Percentiles rank a stretch among this genome's conserved stretches.
Evolutionary conservation across 2,888 invertebrate genomes (phyloP).

Genomic region (Drosophila greeni): DNA sequence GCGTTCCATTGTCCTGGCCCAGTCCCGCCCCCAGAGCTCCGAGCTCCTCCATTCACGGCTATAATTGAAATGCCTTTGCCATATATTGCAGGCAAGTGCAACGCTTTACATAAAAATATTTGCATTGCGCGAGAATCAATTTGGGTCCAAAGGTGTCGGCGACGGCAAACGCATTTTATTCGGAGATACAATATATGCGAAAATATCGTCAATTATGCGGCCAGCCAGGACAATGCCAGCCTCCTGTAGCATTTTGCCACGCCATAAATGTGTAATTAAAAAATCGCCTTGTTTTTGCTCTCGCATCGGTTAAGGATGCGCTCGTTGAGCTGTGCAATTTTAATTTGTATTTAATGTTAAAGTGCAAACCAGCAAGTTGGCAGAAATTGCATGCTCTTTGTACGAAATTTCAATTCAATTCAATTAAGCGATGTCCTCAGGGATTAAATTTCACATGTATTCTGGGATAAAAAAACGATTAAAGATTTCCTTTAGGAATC

Average conservation of each 20-base stretch:
- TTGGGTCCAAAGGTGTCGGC: constrained; percentile 59
- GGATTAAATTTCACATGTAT: background rate
- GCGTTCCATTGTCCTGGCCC: constrained; percentile 60
- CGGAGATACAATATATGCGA: background rate
- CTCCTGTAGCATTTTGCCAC: constrained; percentile 24
- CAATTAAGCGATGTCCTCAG: background rate
- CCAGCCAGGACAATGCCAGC: constrained; percentile 24
- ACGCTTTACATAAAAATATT: constrained; percentile 53
- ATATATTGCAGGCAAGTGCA: constrained; percentile 20
- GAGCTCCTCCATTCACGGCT: constrained; percentile 28
- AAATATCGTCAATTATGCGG: constrained; percentile 28
- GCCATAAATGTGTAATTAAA: constrained; percentile 68
- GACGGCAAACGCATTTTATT: constrained; percentile 35
- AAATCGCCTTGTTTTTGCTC: constrained; percentile 40
- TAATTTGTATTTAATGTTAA: constrained; percentile 47
- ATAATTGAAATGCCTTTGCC: constrained; percentile 55
- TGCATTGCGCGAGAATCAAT: constrained; percentile 62
- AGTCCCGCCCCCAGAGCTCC: background rate
- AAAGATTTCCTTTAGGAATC: background rate
- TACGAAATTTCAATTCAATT: background rate
- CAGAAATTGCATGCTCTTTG: constrained; percentile 18
- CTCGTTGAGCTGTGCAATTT: constrained; percentile 44
- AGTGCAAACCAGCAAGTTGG: constrained; percentile 1
- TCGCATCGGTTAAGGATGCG: constrained; percentile 12
- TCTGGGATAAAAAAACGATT: too few species aligned